Conservation (phyloP, 2,797 vertebrate genomes). For the Premnoplex brunnescens region DNA sequence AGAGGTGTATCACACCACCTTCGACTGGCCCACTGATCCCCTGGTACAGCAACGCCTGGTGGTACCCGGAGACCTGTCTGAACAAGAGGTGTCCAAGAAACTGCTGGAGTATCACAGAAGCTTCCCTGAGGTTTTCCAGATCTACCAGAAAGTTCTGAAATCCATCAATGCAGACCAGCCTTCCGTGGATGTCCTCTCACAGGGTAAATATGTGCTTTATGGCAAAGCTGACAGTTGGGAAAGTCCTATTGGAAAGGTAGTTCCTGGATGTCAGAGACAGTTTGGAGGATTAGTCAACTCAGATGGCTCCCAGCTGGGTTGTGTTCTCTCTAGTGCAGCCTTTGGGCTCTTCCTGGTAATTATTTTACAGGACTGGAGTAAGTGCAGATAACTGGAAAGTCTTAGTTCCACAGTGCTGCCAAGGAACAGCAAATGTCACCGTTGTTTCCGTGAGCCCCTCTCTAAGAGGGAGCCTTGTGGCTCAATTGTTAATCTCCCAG, state of each 20-base stretch:
- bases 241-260: background rate
- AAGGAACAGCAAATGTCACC: background rate
- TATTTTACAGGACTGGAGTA: background rate
- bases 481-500: background rate
- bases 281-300: background rate
- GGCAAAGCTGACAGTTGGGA: background rate
- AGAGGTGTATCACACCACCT: conserved; percentile 86
- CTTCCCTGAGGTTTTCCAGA: conserved; percentile 74
- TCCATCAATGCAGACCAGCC: conserved; percentile 86
- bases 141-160: conserved; percentile 80
- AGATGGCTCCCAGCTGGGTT: background rate
- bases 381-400: background rate
- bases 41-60: conserved; percentile 73
- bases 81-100: conserved; percentile 63
- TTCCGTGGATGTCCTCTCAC: conserved; percentile 82
- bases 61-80: conserved; percentile 54
- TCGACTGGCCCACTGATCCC: conserved; percentile 77
- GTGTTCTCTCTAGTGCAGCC: background rate
- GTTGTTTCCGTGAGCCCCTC: background rate
- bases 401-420: background rate
- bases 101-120: conserved; percentile 79
- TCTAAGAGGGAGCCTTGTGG: background rate
- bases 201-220: conserved; percentile 75
- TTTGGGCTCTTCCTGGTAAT: background rate
- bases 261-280: background rate